Evolutionary conservation across 2,888 invertebrate genomes (phyloP).

Genomic region (Stenolophus ochropezus): DNA sequence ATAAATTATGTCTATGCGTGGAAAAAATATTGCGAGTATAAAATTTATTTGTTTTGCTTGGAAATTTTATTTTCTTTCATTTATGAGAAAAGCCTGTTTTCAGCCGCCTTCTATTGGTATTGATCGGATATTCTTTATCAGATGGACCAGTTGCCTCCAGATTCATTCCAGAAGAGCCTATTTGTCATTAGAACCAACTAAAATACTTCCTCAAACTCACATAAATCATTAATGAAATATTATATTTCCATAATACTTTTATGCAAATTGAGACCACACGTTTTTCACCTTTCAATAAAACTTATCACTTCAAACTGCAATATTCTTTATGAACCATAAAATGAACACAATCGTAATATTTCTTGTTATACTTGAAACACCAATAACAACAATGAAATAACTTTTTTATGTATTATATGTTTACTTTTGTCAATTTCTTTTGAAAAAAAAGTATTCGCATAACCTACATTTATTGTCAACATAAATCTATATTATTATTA

Average conservation of each 20-base stretch:
- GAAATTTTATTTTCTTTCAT: constrained; percentile 51
- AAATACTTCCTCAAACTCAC: constrained; percentile 10
- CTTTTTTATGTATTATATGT: too few relatives aligned
- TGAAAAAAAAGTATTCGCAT: too few relatives aligned
- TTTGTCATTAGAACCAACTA: constrained; percentile 31
- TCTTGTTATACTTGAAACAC: too few relatives aligned
- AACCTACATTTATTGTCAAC: too few relatives aligned
- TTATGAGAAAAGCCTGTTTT: constrained; percentile 45
- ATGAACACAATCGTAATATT: background rate
- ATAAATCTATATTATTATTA: too few relatives aligned
- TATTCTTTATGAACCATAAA: background rate
- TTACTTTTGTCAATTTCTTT: too few relatives aligned
- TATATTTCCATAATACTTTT: constrained; percentile 3
- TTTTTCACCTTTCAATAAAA: background rate
- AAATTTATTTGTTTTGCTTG: constrained; percentile 59
- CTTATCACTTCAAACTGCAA: background rate
- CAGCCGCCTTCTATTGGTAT: constrained; percentile 24
- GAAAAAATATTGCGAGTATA: constrained; percentile 46
- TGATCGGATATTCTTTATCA: constrained; percentile 47
- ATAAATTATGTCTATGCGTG: constrained; percentile 58
- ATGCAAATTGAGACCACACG: background rate
- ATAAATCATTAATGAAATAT: constrained; percentile 22
- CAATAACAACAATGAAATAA: too few relatives aligned
- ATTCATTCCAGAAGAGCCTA: background rate
- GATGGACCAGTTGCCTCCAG: constrained; percentile 19